Conservation (phyloP, 1,140 invertebrate species). For the Thalassaphorura encarpata region DNA sequence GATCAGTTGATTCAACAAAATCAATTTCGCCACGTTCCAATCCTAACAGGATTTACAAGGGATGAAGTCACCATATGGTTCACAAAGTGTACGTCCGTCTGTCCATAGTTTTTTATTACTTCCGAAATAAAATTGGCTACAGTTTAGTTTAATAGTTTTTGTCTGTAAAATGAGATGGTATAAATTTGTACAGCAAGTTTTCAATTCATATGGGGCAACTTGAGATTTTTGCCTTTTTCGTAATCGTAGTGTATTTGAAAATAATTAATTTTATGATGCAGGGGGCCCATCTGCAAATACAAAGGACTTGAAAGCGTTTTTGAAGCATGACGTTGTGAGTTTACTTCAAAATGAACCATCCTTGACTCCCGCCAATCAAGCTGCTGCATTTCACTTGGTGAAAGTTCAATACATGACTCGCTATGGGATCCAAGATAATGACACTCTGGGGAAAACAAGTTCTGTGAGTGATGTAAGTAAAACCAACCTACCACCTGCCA, state of each 20-base stretch:
- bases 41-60: slow-evolving; percentile 36
- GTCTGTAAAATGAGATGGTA: too few relatives aligned
- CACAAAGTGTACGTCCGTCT: slow-evolving; percentile 32
- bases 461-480: slow-evolving; percentile 33
- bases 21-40: slow-evolving; percentile 34
- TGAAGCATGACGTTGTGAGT: slow-evolving; percentile 34
- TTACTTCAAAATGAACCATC: slow-evolving; percentile 30
- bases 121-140: too few relatives aligned
- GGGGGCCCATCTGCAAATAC: slow-evolving; percentile 31
- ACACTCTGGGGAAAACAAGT: slow-evolving; percentile 31
- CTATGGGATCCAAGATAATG: slow-evolving; percentile 30
- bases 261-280: slow-evolving; percentile 10
- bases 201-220: too few relatives aligned
- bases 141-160: too few relatives aligned
- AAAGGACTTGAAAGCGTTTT: slow-evolving; percentile 32
- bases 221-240: too few relatives aligned
- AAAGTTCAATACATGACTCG: slow-evolving; percentile 34
- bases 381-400: slow-evolving; percentile 34
- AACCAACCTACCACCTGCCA: too few relatives aligned
- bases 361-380: slow-evolving; percentile 27
- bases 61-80: slow-evolving; percentile 40
- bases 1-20: slow-evolving; percentile 33
- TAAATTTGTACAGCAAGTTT: too few relatives aligned
- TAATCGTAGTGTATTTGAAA: background rate
- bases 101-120: background rate